Percentiles rank a stretch among this genome's conserved stretches.
Evolutionary conservation across 2,113 vertebrate species (phyloP).

Genomic region (Ptychochromis oligacanthus): DNA sequence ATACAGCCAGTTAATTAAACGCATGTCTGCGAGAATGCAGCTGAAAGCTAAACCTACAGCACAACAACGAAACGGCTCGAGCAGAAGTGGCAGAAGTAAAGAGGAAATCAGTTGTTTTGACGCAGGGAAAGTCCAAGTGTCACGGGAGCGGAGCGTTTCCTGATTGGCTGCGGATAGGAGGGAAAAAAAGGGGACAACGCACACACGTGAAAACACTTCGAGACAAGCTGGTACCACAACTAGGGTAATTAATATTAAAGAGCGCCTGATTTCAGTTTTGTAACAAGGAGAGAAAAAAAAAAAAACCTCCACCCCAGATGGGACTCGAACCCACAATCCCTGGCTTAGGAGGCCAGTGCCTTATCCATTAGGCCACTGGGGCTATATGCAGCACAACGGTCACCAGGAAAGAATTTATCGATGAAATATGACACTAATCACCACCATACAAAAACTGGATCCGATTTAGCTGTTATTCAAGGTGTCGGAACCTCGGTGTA

Average conservation of each 20-base stretch:
- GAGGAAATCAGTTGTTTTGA: not conserved
- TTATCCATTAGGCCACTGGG: conserved; percentile 86
- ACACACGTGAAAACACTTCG: accelerated
- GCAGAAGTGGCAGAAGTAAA: not conserved
- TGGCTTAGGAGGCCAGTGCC: conserved; percentile 80
- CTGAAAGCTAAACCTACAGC: too few relatives aligned
- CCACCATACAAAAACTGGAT: too few relatives aligned
- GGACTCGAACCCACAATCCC: conserved; percentile 70
- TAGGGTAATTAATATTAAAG: too few relatives aligned
- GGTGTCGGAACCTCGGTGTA: accelerated
- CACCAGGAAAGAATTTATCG: too few relatives aligned
- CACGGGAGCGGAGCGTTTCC: conserved; percentile 16
- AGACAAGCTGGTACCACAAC: accelerated
- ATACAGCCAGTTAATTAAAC: not conserved
- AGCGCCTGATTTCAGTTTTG: accelerated
- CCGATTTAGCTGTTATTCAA: too few relatives aligned
- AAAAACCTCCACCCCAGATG: conserved; percentile 52
- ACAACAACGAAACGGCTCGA: not conserved
- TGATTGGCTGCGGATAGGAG: conserved; percentile 37
- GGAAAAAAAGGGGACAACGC: not conserved
- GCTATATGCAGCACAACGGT: too few relatives aligned
- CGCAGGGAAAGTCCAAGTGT: conserved; percentile 13
- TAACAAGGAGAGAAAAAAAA: not conserved
- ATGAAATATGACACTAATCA: too few relatives aligned
- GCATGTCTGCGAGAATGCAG: conserved; percentile 13